A percentile compares a stretch with the other conserved stretches of the same genome.
Conservation (phyloP, 1,140 invertebrate species). For the Ladona fulva region DNA sequence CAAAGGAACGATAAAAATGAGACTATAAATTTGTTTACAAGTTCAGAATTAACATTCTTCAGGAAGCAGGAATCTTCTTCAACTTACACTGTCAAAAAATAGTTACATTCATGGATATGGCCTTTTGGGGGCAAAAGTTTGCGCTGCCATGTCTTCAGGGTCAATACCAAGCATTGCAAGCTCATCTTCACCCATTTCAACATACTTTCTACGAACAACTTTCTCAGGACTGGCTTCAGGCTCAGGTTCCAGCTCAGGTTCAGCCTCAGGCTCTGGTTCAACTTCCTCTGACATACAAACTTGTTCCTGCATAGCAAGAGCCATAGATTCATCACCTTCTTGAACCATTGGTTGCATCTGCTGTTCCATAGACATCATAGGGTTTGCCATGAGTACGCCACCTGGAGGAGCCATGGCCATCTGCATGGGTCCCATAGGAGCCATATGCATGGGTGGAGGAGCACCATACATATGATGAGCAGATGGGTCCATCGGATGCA, state of each 20-base stretch:
- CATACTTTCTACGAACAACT: background rate
- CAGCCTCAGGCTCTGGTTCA: background rate
- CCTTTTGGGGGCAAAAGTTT: slow-evolving; percentile 16
- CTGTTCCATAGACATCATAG: background rate
- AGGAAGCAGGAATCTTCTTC: too few species aligned
- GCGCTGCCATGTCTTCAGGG: slow-evolving; percentile 34
- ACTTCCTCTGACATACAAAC: background rate
- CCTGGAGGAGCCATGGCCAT: background rate
- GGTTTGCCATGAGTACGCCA: background rate
- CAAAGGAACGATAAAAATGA: too few species aligned
- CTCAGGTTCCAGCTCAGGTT: background rate
- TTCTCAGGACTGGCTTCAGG: slow-evolving; percentile 5
- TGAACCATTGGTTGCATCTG: background rate
- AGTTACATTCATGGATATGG: background rate
- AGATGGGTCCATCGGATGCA: background rate
- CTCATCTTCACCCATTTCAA: slow-evolving; percentile 29
- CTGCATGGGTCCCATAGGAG: background rate
- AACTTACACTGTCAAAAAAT: background rate
- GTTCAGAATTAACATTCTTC: too few species aligned
- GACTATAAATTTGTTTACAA: too few species aligned
- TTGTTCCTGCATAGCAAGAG: too few species aligned
- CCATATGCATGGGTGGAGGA: background rate
- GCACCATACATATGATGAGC: background rate
- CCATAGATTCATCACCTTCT: background rate
- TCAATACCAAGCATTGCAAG: slow-evolving; percentile 41